phyloP scores from a whole-genome alignment of 2,888 invertebrate species.

The Cryptus viduatorius region DNA sequence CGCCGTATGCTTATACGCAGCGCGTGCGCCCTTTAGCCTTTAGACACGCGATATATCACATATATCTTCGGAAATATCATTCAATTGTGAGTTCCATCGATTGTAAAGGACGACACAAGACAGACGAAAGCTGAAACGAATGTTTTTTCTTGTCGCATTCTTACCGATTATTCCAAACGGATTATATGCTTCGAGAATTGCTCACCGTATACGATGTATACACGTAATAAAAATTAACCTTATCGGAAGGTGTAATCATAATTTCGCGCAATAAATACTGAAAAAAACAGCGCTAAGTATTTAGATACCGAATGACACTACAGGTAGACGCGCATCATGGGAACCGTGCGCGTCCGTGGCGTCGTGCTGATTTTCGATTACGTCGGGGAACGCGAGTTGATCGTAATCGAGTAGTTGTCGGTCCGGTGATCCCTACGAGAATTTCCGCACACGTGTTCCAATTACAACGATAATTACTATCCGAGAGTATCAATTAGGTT shows the following conservation, averaged over 20 bases:
- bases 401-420: constrained; percentile 67
- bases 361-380: constrained; percentile 63
- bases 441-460: constrained; percentile 69
- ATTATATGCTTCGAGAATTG: not conserved
- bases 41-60: no score
- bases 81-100: no score
- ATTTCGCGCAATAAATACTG: not conserved
- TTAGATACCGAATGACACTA: constrained; percentile 10
- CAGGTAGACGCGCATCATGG: constrained; percentile 22
- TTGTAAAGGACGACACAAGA: no score
- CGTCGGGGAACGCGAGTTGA: constrained; percentile 62
- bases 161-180: not conserved
- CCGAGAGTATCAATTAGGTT: constrained; percentile 57
- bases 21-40: no score
- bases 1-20: no score
- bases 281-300: constrained; percentile 10
- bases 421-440: constrained; percentile 50
- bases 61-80: no score
- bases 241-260: not conserved
- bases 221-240: not conserved
- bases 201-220: not conserved
- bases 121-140: no score
- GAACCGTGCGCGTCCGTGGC: constrained; percentile 34
- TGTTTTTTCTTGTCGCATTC: no score
- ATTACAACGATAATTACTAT: constrained; percentile 68